Conservation (phyloP, 2,888 invertebrate genomes). For the Litoditis marina region DNA sequence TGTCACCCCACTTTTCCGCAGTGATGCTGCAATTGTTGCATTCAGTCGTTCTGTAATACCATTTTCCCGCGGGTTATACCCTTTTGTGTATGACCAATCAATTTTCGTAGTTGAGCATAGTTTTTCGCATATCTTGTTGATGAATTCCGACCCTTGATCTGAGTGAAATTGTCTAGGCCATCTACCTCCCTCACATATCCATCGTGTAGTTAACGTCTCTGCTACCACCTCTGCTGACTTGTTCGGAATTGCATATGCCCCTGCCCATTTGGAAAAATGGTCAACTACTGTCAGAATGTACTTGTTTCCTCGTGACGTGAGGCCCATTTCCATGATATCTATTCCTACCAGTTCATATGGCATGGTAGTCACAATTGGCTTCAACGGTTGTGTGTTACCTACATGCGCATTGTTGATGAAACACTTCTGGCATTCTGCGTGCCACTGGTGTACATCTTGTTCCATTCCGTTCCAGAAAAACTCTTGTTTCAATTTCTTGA, state of each 20-base stretch:
- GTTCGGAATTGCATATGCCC: constrained; percentile 17
- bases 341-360: constrained; percentile 25
- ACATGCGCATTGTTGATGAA: constrained; percentile 8
- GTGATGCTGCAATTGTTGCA: constrained; percentile 14
- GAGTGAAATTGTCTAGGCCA: constrained; percentile 15
- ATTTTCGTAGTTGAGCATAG: constrained; percentile 14
- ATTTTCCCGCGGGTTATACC: constrained; percentile 32
- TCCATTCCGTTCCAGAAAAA: constrained; percentile 24
- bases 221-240: constrained; percentile 24
- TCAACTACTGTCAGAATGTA: constrained; percentile 23
- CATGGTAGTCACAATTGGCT: constrained; percentile 3
- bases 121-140: constrained; percentile 11
- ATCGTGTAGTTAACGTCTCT: constrained; percentile 13
- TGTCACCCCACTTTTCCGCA: constrained; percentile 16
- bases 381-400: constrained; percentile 14
- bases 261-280: constrained; percentile 21
- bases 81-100: constrained; percentile 12
- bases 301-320: constrained; percentile 9
- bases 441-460: constrained; percentile 13
- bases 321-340: constrained; percentile 21
- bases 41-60: constrained; percentile 29
- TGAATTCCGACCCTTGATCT: constrained; percentile 24
- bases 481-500: constrained; percentile 3
- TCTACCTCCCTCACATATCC: constrained; percentile 22
- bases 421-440: constrained; percentile 15